Conservation (phyloP, 2,113 vertebrate genomes). For the Cyanistes caeruleus region DNA sequence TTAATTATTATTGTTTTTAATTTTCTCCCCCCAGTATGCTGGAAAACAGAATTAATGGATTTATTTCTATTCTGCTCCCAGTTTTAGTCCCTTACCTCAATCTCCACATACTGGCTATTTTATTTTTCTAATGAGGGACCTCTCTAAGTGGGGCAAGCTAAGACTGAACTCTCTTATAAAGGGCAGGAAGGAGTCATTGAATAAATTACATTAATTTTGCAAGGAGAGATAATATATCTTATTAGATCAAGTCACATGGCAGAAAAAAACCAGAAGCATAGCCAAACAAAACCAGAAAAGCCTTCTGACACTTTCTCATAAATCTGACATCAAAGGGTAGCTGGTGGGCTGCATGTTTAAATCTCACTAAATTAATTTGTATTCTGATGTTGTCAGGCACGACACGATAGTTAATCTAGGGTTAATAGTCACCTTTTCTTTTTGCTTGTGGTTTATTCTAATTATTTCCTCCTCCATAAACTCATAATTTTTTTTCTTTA, state of each 20-base stretch:
- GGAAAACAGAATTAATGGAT: background rate
- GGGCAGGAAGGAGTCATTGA: background rate
- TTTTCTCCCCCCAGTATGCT: fast-evolving
- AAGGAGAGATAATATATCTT: background rate
- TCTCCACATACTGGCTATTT: background rate
- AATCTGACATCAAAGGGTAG: background rate
- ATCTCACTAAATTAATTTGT: background rate
- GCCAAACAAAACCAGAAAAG: background rate
- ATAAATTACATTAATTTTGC: background rate
- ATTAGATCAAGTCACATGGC: background rate
- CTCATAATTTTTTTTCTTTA: background rate
- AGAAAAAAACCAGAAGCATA: background rate
- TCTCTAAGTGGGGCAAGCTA: background rate
- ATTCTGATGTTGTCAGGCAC: background rate
- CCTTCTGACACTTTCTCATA: background rate
- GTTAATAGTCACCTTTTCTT: background rate
- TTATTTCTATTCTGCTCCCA: background rate
- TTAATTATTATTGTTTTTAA: background rate
- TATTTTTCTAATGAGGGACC: background rate
- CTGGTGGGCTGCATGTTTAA: background rate
- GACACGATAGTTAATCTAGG: background rate
- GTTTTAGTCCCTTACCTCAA: background rate
- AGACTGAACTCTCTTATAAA: background rate
- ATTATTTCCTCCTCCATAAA: background rate
- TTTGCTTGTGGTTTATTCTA: background rate